phyloP scores from a whole-genome alignment of 2,113 vertebrate genomes.

The Sapajus apella region DNA sequence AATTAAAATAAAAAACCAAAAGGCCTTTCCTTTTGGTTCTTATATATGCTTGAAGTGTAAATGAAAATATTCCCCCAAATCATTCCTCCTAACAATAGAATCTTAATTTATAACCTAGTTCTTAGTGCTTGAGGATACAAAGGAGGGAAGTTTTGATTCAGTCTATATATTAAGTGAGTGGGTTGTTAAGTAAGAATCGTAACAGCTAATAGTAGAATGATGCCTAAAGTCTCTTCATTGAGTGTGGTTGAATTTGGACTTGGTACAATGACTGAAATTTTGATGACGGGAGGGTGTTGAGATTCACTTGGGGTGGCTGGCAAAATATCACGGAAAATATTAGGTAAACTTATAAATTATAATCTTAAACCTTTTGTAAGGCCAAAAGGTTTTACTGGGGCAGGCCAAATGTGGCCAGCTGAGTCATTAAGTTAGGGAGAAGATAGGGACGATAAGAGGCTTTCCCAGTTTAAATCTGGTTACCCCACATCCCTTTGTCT shows the following conservation, averaged over 20 bases:
- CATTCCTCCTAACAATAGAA: neutral
- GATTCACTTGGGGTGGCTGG: too few species aligned
- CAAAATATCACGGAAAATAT: too few species aligned
- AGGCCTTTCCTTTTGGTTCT: neutral
- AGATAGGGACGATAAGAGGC: too few species aligned
- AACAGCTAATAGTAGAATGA: neutral
- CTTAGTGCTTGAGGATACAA: neutral
- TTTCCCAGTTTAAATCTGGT: too few species aligned
- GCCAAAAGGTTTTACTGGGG: too few species aligned
- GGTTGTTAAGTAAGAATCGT: neutral
- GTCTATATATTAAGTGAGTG: neutral
- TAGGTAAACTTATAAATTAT: too few species aligned
- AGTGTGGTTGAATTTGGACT: neutral
- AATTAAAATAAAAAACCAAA: neutral
- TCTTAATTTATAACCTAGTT: neutral
- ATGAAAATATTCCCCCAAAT: neutral
- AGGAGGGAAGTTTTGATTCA: neutral
- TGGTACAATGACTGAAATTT: neutral
- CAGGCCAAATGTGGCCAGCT: too few species aligned
- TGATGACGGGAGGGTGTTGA: neutral
- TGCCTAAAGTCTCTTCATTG: too few species aligned
- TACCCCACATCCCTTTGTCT: too few species aligned
- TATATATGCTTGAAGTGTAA: neutral
- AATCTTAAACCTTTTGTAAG: too few species aligned
- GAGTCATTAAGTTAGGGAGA: too few species aligned